Evolutionary conservation across 2,113 vertebrate species (phyloP).

Genomic region (Cacatua alba): DNA sequence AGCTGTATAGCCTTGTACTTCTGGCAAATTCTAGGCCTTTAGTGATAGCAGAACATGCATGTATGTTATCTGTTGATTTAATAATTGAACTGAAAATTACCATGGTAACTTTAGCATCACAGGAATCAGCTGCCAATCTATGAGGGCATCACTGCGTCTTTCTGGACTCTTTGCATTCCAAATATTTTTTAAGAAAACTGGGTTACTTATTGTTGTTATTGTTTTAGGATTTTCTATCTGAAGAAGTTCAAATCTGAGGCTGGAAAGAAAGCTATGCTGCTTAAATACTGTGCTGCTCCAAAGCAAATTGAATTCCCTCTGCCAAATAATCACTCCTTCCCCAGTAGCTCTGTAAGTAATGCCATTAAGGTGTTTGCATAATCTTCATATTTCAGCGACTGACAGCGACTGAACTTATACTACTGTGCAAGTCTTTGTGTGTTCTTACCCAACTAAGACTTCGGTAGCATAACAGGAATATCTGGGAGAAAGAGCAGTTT

Average conservation of each 20-base stretch:
- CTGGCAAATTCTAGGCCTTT: background rate
- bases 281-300: background rate
- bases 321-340: background rate
- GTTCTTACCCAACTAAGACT: background rate
- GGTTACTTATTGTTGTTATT: background rate
- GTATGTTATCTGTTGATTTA: background rate
- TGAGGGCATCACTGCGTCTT: background rate
- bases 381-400: background rate
- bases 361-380: background rate
- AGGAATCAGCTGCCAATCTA: background rate
- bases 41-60: background rate
- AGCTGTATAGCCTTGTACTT: background rate
- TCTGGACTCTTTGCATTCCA: background rate
- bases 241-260: background rate
- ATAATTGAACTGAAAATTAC: background rate
- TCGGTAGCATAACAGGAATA: background rate
- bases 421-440: background rate
- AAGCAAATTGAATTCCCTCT: conserved; percentile 6
- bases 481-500: background rate
- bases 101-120: background rate
- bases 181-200: background rate
- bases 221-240: background rate
- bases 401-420: background rate
- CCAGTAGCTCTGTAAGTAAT: conserved; percentile 1
- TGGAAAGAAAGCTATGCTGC: background rate